Conservation (phyloP, 1,140 invertebrate species). For the Agraylea sexmaculata region DNA sequence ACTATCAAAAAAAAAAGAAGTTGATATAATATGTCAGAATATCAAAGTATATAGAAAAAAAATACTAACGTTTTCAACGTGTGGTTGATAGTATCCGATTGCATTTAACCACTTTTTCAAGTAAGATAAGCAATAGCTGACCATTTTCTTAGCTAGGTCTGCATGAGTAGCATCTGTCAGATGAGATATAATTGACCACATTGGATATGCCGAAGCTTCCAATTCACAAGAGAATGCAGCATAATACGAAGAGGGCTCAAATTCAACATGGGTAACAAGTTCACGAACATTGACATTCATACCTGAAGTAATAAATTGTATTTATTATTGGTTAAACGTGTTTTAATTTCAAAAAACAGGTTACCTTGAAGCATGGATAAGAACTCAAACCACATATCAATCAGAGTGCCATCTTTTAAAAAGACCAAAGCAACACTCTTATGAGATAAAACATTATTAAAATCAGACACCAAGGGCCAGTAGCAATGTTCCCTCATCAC, state of each 20-base stretch:
- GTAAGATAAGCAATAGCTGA: conserved; percentile 60
- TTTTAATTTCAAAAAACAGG: conserved; percentile 6
- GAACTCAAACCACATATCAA: conserved; percentile 92
- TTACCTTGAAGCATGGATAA: conserved; percentile 87
- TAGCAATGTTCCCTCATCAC: conserved; percentile 98
- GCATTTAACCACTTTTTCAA: conserved; percentile 79
- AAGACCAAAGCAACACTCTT: conserved; percentile 81
- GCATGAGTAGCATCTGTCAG: conserved; percentile 61
- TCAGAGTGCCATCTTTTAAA: conserved; percentile 69
- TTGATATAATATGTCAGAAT: conserved; percentile 10
- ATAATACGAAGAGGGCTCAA: conserved; percentile 93
- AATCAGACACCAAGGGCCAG: conserved; percentile 93
- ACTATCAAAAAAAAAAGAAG: conserved; percentile 32
- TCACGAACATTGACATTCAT: conserved; percentile 94
- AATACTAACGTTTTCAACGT: conserved; percentile 42
- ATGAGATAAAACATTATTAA: conserved; percentile 95
- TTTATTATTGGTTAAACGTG: background rate
- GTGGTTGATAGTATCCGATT: conserved; percentile 59
- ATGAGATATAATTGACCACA: conserved; percentile 92
- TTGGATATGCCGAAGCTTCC: conserved; percentile 90
- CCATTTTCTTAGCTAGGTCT: conserved; percentile 58
- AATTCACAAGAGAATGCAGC: conserved; percentile 93
- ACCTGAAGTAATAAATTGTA: conserved; percentile 39
- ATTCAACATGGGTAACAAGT: conserved; percentile 85
- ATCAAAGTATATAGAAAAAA: conserved; percentile 1